phyloP scores from a whole-genome alignment of 2,113 vertebrate genomes.

The Pollachius pollachius region DNA sequence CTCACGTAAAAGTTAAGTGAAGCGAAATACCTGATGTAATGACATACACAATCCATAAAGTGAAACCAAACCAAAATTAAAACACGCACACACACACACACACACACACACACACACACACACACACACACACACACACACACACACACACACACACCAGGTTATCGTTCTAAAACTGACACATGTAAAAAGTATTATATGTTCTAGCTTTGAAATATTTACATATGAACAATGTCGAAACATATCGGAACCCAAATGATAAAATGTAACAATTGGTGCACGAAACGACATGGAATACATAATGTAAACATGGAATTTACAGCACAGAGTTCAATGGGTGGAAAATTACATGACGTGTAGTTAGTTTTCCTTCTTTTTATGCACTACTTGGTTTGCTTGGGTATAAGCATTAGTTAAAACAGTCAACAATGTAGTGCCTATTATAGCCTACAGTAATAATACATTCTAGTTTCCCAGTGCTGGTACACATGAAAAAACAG shows the following conservation, averaged over 20 bases:
- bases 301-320: conserved; percentile 74
- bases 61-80: conserved; percentile 30
- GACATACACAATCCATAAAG: conserved; percentile 55
- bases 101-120: too few relatives aligned
- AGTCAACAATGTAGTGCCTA: conserved; percentile 79
- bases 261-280: conserved; percentile 53
- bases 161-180: conserved; percentile 51
- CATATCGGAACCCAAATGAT: conserved; percentile 37
- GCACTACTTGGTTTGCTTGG: conserved; percentile 74
- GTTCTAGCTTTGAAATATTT: conserved; percentile 61
- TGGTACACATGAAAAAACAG: conserved; percentile 78
- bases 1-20: conserved; percentile 65
- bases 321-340: conserved; percentile 69
- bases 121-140: too few relatives aligned
- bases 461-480: conserved; percentile 81
- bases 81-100: too few relatives aligned
- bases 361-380: conserved; percentile 61
- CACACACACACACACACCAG: conserved; percentile 41
- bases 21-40: conserved; percentile 69
- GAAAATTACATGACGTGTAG: conserved; percentile 58
- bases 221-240: conserved; percentile 66
- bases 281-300: conserved; percentile 56
- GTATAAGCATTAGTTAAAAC: conserved; percentile 76
- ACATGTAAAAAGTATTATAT: conserved; percentile 33
- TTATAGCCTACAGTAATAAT: conserved; percentile 77